Conservation (phyloP, 1,140 invertebrate species). For the Anadara kagoshimensis region DNA sequence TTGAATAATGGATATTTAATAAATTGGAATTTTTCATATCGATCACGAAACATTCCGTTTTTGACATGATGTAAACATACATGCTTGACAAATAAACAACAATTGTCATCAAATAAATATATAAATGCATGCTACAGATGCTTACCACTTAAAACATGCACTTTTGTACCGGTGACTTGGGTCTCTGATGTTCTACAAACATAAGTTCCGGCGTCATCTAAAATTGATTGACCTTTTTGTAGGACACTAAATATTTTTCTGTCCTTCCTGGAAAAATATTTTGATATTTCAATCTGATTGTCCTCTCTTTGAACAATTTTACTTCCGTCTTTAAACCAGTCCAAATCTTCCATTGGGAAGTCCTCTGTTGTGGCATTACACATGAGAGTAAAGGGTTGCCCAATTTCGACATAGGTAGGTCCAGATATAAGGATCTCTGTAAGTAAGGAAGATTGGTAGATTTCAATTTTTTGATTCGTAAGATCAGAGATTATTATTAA, state of each 20-base stretch:
- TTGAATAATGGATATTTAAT: too few species aligned
- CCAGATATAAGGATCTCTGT: slow-evolving; percentile 12
- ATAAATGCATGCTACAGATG: not conserved
- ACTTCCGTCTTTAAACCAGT: slow-evolving; percentile 22
- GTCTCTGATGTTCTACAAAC: slow-evolving; percentile 51
- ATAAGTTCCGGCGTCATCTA: slow-evolving; percentile 49
- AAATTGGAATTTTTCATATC: too few species aligned
- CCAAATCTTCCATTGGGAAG: slow-evolving; percentile 12
- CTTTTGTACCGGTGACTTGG: slow-evolving; percentile 48
- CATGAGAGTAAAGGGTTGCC: slow-evolving; percentile 4
- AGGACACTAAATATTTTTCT: slow-evolving; percentile 47
- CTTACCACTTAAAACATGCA: slow-evolving; percentile 55
- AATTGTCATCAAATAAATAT: too few species aligned
- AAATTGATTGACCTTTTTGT: slow-evolving; percentile 40
- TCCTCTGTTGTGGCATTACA: slow-evolving; percentile 15
- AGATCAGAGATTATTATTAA: too few species aligned
- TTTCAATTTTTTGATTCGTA: too few species aligned
- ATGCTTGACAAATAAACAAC: too few species aligned
- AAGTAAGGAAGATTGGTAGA: slow-evolving; percentile 1
- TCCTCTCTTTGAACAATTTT: slow-evolving; percentile 36
- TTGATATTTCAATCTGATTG: slow-evolving; percentile 45
- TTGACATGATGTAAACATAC: too few species aligned
- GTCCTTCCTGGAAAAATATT: slow-evolving; percentile 37
- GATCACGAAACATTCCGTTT: too few species aligned
- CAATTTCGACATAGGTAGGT: slow-evolving; percentile 7